A percentile compares a stretch with the other conserved stretches of the same genome.
Conservation (phyloP, 2,113 vertebrate species). For the Triplophysa rosa region DNA sequence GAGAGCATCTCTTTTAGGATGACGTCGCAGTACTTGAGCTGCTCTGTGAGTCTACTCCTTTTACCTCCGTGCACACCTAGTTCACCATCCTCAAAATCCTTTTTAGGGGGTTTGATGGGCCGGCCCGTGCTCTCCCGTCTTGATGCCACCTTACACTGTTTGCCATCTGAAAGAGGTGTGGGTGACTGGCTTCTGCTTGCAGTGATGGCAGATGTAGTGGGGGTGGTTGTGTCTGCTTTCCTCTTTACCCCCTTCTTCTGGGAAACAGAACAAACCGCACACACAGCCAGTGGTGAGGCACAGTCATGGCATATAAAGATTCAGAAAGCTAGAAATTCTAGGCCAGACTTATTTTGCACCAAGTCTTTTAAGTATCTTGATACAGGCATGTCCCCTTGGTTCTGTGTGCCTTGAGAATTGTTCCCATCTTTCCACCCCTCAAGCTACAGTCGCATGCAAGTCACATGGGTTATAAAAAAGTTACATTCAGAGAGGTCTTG, state of each 20-base stretch:
- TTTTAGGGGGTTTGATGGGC: constrained; percentile 79
- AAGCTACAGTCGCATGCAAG: too few relatives aligned
- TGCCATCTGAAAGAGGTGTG: constrained; percentile 70
- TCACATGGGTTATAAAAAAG: too few relatives aligned
- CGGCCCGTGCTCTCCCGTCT: constrained; percentile 77
- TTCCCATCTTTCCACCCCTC: neutral
- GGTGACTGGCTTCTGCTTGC: constrained; percentile 77
- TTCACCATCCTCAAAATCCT: constrained; percentile 79
- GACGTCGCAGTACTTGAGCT: constrained; percentile 86
- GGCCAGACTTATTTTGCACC: too few relatives aligned
- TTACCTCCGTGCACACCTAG: constrained; percentile 71
- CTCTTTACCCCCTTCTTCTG: constrained; percentile 88
- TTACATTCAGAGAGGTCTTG: neutral
- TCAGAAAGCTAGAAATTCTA: neutral
- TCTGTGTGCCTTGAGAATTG: neutral
- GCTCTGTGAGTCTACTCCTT: constrained; percentile 77
- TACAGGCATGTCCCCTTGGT: too few relatives aligned
- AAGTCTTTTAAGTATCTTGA: too few relatives aligned
- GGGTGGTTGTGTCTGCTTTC: constrained; percentile 81
- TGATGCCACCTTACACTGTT: constrained; percentile 77
- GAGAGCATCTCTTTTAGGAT: constrained; percentile 95
- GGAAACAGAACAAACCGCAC: constrained; percentile 2
- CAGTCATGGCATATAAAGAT: neutral
- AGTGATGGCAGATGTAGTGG: constrained; percentile 78
- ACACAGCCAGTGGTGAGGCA: neutral